Evolutionary conservation across 2,888 invertebrate species (phyloP).

Genomic region (Trissolcus japonicus): DNA sequence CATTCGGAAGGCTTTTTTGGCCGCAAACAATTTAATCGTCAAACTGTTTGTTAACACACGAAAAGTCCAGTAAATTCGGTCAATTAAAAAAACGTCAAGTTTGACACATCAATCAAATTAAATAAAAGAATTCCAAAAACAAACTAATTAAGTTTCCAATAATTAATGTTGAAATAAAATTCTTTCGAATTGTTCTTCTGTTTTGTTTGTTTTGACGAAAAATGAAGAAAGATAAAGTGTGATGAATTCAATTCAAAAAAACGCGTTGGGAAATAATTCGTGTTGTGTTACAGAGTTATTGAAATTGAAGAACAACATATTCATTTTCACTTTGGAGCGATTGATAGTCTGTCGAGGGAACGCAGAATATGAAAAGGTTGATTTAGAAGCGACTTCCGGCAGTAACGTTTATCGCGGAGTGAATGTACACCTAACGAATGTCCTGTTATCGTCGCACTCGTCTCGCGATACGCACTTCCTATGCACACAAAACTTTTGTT

Average conservation of each 20-base stretch:
- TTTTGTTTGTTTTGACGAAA: too few relatives aligned
- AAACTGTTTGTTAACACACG: too few relatives aligned
- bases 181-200: too few relatives aligned
- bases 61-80: too few relatives aligned
- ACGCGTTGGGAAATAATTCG: background rate
- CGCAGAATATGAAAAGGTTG: conserved; percentile 32
- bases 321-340: conserved; percentile 28
- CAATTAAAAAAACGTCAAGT: too few relatives aligned
- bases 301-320: conserved; percentile 16
- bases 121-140: too few relatives aligned
- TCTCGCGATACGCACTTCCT: conserved; percentile 66
- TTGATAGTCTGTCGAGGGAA: conserved; percentile 31
- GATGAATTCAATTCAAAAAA: background rate
- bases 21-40: too few relatives aligned
- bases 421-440: conserved; percentile 42
- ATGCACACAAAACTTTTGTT: conserved; percentile 60
- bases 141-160: too few relatives aligned
- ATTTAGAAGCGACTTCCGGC: conserved; percentile 45
- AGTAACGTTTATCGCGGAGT: conserved; percentile 29
- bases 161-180: too few relatives aligned
- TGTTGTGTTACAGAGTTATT: background rate
- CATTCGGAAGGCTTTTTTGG: too few relatives aligned
- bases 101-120: too few relatives aligned
- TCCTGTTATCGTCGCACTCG: conserved; percentile 59
- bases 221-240: too few relatives aligned